Base-by-base conservation (phyloP, 2,888 invertebrate species). In the Ametastegia equiseti region DNA sequence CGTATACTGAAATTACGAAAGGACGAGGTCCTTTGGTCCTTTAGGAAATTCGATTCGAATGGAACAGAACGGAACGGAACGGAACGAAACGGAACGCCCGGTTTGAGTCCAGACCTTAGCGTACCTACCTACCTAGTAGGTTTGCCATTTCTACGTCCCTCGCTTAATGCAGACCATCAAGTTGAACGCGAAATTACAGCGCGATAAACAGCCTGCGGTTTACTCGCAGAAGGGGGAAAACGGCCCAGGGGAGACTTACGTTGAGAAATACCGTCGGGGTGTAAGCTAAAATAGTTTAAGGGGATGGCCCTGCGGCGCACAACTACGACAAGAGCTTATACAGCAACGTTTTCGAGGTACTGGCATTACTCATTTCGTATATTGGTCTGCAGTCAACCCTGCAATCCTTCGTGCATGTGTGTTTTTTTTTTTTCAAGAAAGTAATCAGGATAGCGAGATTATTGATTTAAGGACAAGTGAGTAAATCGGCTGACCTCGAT, bases 261-360 rank as follows among this genome's bases (percentile, higher is more conserved):
- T 13, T 13, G 4, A 71, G 71, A 71, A 71, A 71, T 71, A 11
- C 71, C 45, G 23, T n/a, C n/a, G 27, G 30, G 71, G 47, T 71
- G 47, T 71, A 71, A 71, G 47, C 71, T 45, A n/a, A 47, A 71
- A 71, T 47, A 71, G 71, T 71, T 71, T 47, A 71, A 47, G 71
- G 47, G 42, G n/a, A 30, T 19, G 23, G 27, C 6, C 19, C 9
- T 45, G 15, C 1, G 19, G 23, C 67, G 9, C 67, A 7, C 36
- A 42, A 19, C 39, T 42, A 11, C 42, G 39, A 23, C 39, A 27
- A 23, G 27, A 69, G 23, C 36, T 69, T 27, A 23, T 23, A n/a
- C 33, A 30, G 15, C 27, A 23, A 23, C 5, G 57, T n/a, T n/a
- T n/a, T n/a, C n/a, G n/a, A n/a, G n/a, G n/a, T n/a, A n/a, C n/a